Percentiles rank a stretch among this genome's conserved stretches.
Evolutionary conservation across 2,113 vertebrate species (phyloP).

Genomic region (Gymnogyps californianus): DNA sequence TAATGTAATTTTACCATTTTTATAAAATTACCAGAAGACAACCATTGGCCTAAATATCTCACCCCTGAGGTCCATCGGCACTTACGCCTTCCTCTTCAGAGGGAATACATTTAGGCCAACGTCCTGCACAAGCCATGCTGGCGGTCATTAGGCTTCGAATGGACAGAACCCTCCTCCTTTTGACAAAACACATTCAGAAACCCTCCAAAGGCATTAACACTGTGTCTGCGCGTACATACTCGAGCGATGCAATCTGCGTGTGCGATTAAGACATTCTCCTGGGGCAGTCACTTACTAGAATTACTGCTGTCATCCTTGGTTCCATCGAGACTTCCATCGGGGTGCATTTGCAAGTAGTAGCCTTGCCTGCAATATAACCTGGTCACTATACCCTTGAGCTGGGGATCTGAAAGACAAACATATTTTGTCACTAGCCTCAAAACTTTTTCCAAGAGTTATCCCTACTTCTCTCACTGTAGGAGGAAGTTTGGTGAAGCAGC

Average conservation of each 20-base stretch:
- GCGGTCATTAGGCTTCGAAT: not conserved
- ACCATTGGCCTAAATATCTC: slow-evolving; percentile 3
- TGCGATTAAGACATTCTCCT: slow-evolving; percentile 15
- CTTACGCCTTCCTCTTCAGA: not conserved
- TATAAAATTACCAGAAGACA: not conserved
- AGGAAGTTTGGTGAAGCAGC: slow-evolving; percentile 42
- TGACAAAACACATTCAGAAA: not conserved
- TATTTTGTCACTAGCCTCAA: slow-evolving; percentile 72
- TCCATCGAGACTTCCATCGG: slow-evolving; percentile 99
- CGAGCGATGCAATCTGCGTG: not conserved
- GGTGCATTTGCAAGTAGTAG: slow-evolving; percentile 99
- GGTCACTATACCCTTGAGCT: slow-evolving; percentile 99
- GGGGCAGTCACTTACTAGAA: slow-evolving; percentile 85
- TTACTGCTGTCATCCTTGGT: slow-evolving; percentile 99
- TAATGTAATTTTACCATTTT: not conserved
- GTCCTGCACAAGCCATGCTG: not conserved
- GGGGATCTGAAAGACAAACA: slow-evolving; percentile 93
- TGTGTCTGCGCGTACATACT: not conserved
- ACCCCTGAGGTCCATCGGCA: not conserved
- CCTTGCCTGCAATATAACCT: slow-evolving; percentile 99
- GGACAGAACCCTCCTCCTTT: not conserved
- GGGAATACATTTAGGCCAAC: slow-evolving; percentile 1
- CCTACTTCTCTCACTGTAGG: slow-evolving; percentile 38
- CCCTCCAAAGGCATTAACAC: not conserved
- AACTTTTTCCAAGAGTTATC: slow-evolving; percentile 28